These are phyloP conservation scores for Sinotaia quadrata DNA, from an alignment of 2,888 invertebrate genomes.

Conservation along the genomic window DNA sequence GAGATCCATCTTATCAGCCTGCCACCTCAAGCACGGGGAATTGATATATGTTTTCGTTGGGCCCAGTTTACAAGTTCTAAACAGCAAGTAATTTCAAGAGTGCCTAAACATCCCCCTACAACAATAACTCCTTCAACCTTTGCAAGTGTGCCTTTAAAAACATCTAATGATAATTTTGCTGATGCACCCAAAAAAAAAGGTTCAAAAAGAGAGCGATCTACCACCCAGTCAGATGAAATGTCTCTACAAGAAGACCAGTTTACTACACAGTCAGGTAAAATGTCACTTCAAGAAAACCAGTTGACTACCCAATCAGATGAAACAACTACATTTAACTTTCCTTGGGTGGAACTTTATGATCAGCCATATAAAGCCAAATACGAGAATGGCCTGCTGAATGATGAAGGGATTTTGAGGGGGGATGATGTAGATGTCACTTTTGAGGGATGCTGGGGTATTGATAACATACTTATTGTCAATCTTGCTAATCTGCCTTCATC, in stretches of 20 bases:
- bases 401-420: background rate
- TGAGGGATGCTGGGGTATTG: conserved; percentile 71
- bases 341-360: conserved; percentile 4
- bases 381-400: background rate
- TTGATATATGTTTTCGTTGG: conserved; percentile 15
- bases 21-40: conserved; percentile 43
- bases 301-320: conserved; percentile 11
- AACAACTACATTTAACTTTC: too few relatives aligned
- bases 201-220: background rate
- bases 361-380: background rate
- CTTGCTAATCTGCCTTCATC: conserved; percentile 58
- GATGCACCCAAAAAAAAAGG: conserved; percentile 4
- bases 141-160: background rate
- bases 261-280: background rate
- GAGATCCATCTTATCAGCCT: conserved; percentile 64
- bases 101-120: background rate
- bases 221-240: background rate
- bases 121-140: background rate
- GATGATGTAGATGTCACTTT: conserved; percentile 1
- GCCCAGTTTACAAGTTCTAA: background rate
- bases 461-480: conserved; percentile 71
- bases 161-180: background rate
- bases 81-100: background rate
- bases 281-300: background rate
- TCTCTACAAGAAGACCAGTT: background rate